Evolutionary conservation across 2,113 vertebrate genomes (phyloP).

Genomic region (Bos indicus): DNA sequence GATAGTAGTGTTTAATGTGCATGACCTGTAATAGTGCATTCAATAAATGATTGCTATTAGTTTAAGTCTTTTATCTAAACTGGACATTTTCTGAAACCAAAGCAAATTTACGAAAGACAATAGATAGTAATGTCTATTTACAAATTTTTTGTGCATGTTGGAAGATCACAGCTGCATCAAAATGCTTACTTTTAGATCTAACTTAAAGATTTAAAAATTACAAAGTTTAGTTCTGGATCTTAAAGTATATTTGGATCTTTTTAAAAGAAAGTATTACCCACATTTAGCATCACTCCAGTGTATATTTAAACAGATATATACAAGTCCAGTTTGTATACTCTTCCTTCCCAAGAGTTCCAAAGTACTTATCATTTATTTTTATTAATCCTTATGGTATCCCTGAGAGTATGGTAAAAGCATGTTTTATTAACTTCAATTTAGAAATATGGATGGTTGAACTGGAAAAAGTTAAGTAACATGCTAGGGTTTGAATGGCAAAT

Average conservation of each 20-base stretch:
- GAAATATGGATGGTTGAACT: not conserved
- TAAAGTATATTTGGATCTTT: not conserved
- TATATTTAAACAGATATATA: not conserved
- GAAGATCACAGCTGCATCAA: not conserved
- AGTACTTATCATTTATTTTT: not conserved
- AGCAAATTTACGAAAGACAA: not conserved
- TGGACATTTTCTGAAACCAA: not conserved
- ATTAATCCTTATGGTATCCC: not conserved
- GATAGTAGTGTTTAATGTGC: not conserved
- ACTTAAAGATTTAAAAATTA: not conserved
- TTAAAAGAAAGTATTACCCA: not conserved
- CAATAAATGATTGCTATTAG: not conserved
- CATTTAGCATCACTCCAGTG: not conserved
- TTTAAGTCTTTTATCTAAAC: not conserved
- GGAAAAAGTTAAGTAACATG: not conserved
- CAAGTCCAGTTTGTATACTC: not conserved
- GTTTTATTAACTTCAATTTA: slow-evolving; percentile 31
- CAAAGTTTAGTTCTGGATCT: not conserved
- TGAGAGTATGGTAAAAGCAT: not conserved
- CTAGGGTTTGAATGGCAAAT: not conserved
- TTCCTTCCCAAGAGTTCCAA: not conserved
- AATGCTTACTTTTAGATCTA: not conserved
- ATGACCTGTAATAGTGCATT: not conserved
- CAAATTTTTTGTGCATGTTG: not conserved
- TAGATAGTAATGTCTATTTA: not conserved